A percentile compares a stretch with the other conserved stretches of the same genome.
These are phyloP conservation scores for Hydrotaea diabolus DNA, from an alignment of 2,888 invertebrate genomes.

Conservation along the genomic window DNA sequence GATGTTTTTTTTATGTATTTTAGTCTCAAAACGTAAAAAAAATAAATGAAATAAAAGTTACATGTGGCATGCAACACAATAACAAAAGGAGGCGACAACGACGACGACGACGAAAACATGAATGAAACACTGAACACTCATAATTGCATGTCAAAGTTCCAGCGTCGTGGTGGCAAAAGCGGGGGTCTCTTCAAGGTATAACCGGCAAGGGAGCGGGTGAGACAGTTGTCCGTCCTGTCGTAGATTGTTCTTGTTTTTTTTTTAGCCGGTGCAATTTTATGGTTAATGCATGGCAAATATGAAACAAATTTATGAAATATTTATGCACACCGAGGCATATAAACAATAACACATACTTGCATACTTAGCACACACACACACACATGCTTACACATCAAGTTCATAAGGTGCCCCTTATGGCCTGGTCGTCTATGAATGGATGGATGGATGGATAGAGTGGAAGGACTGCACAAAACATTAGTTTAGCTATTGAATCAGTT, in stretches of 20 bases:
- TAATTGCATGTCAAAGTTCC: slow-evolving; percentile 63
- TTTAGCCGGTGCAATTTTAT: slow-evolving; percentile 8
- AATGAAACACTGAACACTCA: slow-evolving; percentile 34
- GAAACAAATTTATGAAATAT: slow-evolving; percentile 27
- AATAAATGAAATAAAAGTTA: slow-evolving; percentile 43
- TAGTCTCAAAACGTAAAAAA: slow-evolving; percentile 35
- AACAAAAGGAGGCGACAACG: slow-evolving; percentile 16
- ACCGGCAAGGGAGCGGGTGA: not conserved
- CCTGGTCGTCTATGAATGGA: too few species aligned
- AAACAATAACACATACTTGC: not conserved
- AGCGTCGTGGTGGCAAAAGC: not conserved
- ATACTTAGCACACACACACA: not conserved
- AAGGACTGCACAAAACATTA: not conserved
- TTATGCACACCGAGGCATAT: not conserved
- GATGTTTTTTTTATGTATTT: slow-evolving; percentile 24
- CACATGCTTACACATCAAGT: too few species aligned
- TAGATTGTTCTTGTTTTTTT: not conserved
- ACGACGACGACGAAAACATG: slow-evolving; percentile 6
- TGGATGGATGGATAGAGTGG: not conserved
- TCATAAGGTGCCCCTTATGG: too few species aligned
- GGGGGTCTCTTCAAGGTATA: slow-evolving; percentile 1
- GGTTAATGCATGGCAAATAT: slow-evolving; percentile 24
- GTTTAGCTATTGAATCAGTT: slow-evolving; percentile 10
- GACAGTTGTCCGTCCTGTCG: too few species aligned
- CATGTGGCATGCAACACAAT: slow-evolving; percentile 59